Conservation (phyloP, 1,140 invertebrate species). For the Cephus cinctus region DNA sequence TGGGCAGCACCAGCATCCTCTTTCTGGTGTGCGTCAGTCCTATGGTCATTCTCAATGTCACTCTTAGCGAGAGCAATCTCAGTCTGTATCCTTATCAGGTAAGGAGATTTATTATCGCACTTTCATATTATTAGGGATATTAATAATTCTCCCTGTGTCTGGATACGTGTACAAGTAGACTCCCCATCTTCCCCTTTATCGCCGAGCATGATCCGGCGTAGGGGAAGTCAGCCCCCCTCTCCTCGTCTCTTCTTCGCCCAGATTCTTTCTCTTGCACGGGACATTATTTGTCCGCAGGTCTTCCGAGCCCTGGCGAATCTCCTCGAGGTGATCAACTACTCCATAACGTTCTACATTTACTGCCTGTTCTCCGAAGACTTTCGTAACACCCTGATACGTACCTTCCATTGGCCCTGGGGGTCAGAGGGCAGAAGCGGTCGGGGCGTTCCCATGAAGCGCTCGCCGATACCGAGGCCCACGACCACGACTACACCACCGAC, state of each 20-base stretch:
- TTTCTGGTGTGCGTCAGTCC: slow-evolving; percentile 76
- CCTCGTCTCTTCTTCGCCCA: not conserved
- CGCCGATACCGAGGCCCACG: slow-evolving; percentile 32
- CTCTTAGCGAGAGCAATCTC: slow-evolving; percentile 64
- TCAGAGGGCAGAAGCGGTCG: slow-evolving; percentile 22
- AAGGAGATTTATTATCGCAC: too few species aligned
- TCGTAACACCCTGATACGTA: slow-evolving; percentile 67
- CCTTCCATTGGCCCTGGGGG: slow-evolving; percentile 62
- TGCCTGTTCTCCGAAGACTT: slow-evolving; percentile 77
- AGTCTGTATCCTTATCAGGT: slow-evolving; percentile 66
- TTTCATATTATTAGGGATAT: too few species aligned
- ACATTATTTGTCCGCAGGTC: slow-evolving; percentile 55
- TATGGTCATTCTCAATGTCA: slow-evolving; percentile 73
- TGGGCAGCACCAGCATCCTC: slow-evolving; percentile 71
- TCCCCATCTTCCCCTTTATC: too few species aligned
- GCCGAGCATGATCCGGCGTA: too few species aligned
- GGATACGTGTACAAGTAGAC: too few species aligned
- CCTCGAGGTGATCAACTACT: slow-evolving; percentile 74
- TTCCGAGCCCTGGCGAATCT: slow-evolving; percentile 74
- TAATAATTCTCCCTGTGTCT: too few species aligned
- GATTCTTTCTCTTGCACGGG: not conserved
- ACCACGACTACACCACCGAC: slow-evolving; percentile 40
- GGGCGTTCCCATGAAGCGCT: slow-evolving; percentile 31
- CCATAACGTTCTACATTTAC: slow-evolving; percentile 78
- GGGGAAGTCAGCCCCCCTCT: too few species aligned